Percentiles rank a stretch among this genome's conserved stretches.
phyloP scores from a whole-genome alignment of 2,888 invertebrate genomes.

The Ephialtes manifestator region DNA sequence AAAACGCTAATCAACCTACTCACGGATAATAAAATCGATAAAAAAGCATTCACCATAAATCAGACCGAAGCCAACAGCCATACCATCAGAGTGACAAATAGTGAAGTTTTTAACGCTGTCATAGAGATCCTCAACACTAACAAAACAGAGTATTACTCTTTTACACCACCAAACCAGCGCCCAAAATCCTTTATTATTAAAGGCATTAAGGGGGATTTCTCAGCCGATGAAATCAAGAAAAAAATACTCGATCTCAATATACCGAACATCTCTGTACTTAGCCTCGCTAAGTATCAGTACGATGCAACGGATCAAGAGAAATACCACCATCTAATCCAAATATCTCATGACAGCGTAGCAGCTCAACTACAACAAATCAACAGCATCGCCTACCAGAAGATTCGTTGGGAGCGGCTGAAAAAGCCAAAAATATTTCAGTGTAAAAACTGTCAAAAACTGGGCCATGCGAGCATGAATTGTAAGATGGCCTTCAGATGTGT shows the following conservation, averaged over 20 bases:
- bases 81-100: neutral
- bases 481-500: slow-evolving; percentile 18
- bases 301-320: neutral
- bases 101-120: neutral
- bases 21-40: neutral
- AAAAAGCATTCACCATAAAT: neutral
- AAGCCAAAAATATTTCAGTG: slow-evolving; percentile 43
- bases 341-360: slow-evolving; percentile 4
- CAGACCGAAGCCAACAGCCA: neutral
- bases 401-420: slow-evolving; percentile 36
- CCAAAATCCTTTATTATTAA: slow-evolving; percentile 29
- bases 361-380: slow-evolving; percentile 17
- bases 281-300: slow-evolving; percentile 18
- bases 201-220: slow-evolving; percentile 31
- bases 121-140: neutral
- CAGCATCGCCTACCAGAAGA: slow-evolving; percentile 23
- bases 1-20: neutral
- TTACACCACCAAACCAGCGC: slow-evolving; percentile 14
- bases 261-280: neutral
- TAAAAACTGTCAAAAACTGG: slow-evolving; percentile 22
- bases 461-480: slow-evolving; percentile 24
- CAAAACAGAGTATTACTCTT: slow-evolving; percentile 18
- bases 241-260: slow-evolving; percentile 1
- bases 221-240: neutral
- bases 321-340: slow-evolving; percentile 21